Base-by-base conservation (phyloP, 2,888 invertebrate species). In the Scaptomyza flava region DNA sequence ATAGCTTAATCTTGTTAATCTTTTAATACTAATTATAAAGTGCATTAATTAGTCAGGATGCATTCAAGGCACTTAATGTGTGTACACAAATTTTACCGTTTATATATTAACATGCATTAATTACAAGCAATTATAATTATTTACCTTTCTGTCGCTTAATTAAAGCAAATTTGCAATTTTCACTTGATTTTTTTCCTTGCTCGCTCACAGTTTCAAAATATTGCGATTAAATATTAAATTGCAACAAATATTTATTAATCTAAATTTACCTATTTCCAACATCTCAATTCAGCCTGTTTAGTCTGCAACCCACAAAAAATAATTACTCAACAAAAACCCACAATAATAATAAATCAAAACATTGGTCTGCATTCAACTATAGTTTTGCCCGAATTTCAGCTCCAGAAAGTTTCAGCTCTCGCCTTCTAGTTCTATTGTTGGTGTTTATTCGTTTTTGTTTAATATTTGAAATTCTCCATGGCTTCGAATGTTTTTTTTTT, bases 1-100 rank as follows among this genome's bases (percentile, higher is more conserved):
- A 43, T 34, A 14, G 56, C 60, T 61, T 56, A 61, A 63, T 67
- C 23, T 31, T 52, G 43, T 53, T 77, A 73, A 70, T 60, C 68
- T 69, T 68, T 72, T 69, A 72, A 70, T 66, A 68, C 69, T 72
- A 75, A 75, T 83, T 83, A 77, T 68, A 71, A 77, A 77, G 72
- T 71, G 64, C 66, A 72, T 84, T 84, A 81, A 84, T 87, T 81
- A 84, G 81, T 78, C 54, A 67, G 53, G 68, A 59, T 51, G 59
- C 27, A 66, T 65, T 77, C 68, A 73, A 79, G 58, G 64, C 47
- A 62, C 36, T 78, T 69, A 56, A 67, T 72, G 46, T 47, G 61
- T 33, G 42, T 43, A 51, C 62, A 51, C 12, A 43, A 51, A 68
- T 38, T 41, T 33, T 14, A n/a, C 7, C 17, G 11, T 47, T 17